These are phyloP conservation scores for Anthophora plumipes DNA, from an alignment of 2,888 invertebrate species.

Conservation along the genomic window DNA sequence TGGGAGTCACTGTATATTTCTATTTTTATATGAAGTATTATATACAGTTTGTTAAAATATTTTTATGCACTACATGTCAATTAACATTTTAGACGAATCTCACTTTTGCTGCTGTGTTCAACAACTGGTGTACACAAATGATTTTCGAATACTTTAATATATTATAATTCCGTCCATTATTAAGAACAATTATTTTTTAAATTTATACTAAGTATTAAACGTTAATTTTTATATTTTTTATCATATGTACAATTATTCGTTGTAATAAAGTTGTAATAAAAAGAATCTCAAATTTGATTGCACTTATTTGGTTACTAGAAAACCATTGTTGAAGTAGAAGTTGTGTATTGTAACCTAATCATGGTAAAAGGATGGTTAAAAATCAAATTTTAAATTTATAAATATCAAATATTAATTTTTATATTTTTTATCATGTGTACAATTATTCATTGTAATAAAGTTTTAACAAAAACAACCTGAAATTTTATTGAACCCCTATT, in stretches of 20 bases:
- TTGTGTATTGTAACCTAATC: not conserved
- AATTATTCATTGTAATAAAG: slow-evolving; percentile 14
- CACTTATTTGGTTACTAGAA: not conserved
- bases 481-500: not conserved
- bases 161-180: slow-evolving; percentile 52
- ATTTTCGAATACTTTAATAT: not conserved
- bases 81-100: not conserved
- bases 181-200: slow-evolving; percentile 7
- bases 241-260: not conserved
- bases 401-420: slow-evolving; percentile 9
- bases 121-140: not conserved
- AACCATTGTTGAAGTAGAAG: not conserved
- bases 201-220: not conserved
- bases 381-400: slow-evolving; percentile 21
- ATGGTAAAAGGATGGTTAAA: not conserved
- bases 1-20: too few relatives aligned
- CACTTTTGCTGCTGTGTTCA: too few relatives aligned
- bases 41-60: not conserved
- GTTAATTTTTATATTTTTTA: slow-evolving; percentile 24
- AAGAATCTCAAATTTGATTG: not conserved
- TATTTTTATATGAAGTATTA: slow-evolving; percentile 29
- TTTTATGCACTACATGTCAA: not conserved
- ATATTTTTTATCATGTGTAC: slow-evolving; percentile 5
- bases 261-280: slow-evolving; percentile 26
- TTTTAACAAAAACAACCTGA: slow-evolving; percentile 15